A percentile compares a stretch with the other conserved stretches of the same genome.
phyloP scores from a whole-genome alignment of 2,888 invertebrate species.

The Nymphalis polychloros region DNA sequence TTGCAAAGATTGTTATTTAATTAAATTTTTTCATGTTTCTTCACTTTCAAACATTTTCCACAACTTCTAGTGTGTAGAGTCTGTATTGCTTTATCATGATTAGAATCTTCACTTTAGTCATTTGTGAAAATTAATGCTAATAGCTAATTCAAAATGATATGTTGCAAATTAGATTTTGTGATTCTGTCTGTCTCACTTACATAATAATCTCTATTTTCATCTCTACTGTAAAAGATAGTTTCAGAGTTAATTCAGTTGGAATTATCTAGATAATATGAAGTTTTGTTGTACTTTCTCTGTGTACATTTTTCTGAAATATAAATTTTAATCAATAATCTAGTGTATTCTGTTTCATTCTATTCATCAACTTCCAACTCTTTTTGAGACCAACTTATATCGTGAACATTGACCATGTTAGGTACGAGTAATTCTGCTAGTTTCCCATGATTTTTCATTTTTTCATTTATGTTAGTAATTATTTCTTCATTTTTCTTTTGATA shows the following conservation, averaged over 20 bases:
- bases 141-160: conserved; percentile 54
- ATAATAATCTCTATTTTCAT: conserved; percentile 67
- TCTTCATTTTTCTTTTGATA: conserved; percentile 74
- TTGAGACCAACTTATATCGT: conserved; percentile 56
- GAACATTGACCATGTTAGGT: conserved; percentile 48
- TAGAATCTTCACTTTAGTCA: conserved; percentile 36
- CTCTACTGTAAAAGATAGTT: conserved; percentile 66
- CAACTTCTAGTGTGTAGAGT: conserved; percentile 26
- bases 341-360: conserved; percentile 55
- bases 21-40: conserved; percentile 25
- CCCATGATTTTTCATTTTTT: conserved; percentile 61
- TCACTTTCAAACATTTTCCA: conserved; percentile 25
- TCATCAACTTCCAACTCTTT: conserved; percentile 55
- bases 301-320: conserved; percentile 81
- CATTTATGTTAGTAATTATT: conserved; percentile 56
- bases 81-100: conserved; percentile 34
- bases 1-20: conserved; percentile 19
- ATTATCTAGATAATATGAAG: conserved; percentile 60
- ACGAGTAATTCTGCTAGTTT: conserved; percentile 49
- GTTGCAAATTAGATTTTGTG: conserved; percentile 54
- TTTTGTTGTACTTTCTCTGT: conserved; percentile 79
- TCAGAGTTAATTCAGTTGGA: conserved; percentile 63
- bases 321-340: conserved; percentile 70
- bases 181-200: conserved; percentile 58
- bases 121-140: conserved; percentile 48